A percentile compares a stretch with the other conserved stretches of the same genome.
phyloP scores from a whole-genome alignment of 2,888 invertebrate species.

The Iselma pallidipennis region DNA sequence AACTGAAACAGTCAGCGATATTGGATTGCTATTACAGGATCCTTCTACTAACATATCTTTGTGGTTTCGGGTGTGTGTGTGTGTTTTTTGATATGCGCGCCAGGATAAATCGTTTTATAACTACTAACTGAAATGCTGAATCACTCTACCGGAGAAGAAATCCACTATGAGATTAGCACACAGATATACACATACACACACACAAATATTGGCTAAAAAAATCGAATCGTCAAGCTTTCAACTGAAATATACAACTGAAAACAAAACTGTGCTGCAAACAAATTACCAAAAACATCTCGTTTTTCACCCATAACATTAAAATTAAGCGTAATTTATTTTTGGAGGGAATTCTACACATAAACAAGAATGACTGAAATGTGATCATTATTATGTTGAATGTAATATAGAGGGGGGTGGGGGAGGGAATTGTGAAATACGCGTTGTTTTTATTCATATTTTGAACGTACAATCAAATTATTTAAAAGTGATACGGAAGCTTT shows the following conservation, averaged over 20 bases:
- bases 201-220: not conserved
- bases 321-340: not conserved
- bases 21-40: constrained; percentile 29
- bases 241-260: not conserved
- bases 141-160: constrained; percentile 12
- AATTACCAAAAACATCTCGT: too few species aligned
- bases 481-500: not conserved
- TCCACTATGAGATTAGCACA: constrained; percentile 4
- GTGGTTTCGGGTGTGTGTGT: not conserved
- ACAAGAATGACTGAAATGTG: not conserved
- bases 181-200: not conserved
- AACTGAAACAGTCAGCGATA: constrained; percentile 31
- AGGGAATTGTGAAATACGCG: too few species aligned
- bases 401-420: too few species aligned
- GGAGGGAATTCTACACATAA: not conserved
- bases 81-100: constrained; percentile 23
- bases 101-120: constrained; percentile 33
- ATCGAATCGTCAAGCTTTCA: not conserved
- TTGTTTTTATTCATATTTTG: too few species aligned
- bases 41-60: not conserved
- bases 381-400: not conserved
- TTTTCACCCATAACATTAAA: not conserved
- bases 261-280: too few species aligned
- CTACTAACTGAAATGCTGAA: constrained; percentile 29
- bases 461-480: not conserved